Evolutionary conservation across 2,888 invertebrate species (phyloP).

Genomic region (Drosophila vallismaia): DNA sequence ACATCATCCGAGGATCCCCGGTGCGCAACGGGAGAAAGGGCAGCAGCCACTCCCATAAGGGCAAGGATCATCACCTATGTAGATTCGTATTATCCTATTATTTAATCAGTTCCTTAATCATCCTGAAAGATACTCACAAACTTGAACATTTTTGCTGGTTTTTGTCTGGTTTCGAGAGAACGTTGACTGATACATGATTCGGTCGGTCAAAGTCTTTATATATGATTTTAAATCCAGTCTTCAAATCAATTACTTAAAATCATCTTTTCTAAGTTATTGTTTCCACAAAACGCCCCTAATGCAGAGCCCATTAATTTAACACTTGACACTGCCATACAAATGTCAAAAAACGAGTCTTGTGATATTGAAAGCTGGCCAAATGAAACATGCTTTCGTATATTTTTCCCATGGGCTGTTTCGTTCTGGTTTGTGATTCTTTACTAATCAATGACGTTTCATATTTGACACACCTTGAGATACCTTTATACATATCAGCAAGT

Average conservation of each 20-base stretch:
- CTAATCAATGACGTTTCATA: slow-evolving; percentile 25
- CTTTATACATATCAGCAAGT: background rate
- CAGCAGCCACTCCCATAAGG: slow-evolving; percentile 48
- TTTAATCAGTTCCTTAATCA: background rate
- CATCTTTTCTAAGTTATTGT: slow-evolving; percentile 40
- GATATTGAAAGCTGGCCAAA: slow-evolving; percentile 18
- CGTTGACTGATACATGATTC: slow-evolving; percentile 63
- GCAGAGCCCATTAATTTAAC: slow-evolving; percentile 35
- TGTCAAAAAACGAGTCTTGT: slow-evolving; percentile 40
- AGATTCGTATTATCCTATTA: background rate
- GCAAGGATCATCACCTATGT: slow-evolving; percentile 48
- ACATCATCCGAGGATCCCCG: slow-evolving; percentile 29
- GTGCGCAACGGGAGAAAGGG: slow-evolving; percentile 24
- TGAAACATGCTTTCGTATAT: slow-evolving; percentile 36
- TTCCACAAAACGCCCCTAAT: slow-evolving; percentile 43
- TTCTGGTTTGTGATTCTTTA: slow-evolving; percentile 49
- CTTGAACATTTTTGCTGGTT: slow-evolving; percentile 60
- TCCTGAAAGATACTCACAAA: slow-evolving; percentile 49
- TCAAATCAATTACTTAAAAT: slow-evolving; percentile 18
- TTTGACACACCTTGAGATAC: background rate
- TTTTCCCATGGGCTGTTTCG: background rate
- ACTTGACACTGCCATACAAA: slow-evolving; percentile 30
- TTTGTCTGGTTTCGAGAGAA: slow-evolving; percentile 47
- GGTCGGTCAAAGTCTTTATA: slow-evolving; percentile 41
- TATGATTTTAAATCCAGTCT: slow-evolving; percentile 16